phyloP scores from a whole-genome alignment of 2,113 vertebrate genomes.

The Forbesichthys agassizii region DNA sequence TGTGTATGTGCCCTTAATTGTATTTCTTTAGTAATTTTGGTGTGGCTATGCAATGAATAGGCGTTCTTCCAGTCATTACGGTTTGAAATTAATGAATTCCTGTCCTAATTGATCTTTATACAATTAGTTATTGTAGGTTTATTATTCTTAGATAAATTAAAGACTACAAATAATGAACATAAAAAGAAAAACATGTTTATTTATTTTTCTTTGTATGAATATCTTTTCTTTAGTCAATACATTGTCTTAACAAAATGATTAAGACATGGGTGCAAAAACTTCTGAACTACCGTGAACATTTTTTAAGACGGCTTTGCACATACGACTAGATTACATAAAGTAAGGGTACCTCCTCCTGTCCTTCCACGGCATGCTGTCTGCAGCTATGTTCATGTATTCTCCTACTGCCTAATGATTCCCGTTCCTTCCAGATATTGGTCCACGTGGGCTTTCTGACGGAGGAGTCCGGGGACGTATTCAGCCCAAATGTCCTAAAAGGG shows the following conservation, averaged over 20 bases:
- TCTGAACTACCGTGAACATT: too few relatives aligned
- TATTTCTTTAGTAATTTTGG: conserved; percentile 13
- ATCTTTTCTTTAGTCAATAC: background rate
- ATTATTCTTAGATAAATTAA: conserved; percentile 9
- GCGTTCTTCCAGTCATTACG: conserved; percentile 12
- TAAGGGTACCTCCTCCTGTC: background rate
- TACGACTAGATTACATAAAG: too few relatives aligned
- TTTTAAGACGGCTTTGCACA: too few relatives aligned
- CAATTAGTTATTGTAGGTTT: conserved; percentile 21
- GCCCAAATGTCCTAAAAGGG: conserved; percentile 92
- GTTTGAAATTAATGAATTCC: conserved; percentile 19
- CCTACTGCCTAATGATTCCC: background rate
- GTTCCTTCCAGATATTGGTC: conserved; percentile 83
- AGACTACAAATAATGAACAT: background rate
- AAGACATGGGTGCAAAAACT: too few relatives aligned
- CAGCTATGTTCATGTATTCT: too few relatives aligned
- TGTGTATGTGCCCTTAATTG: conserved; percentile 29
- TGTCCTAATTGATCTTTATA: conserved; percentile 24
- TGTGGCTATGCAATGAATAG: conserved; percentile 10
- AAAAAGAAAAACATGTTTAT: background rate
- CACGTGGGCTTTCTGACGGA: conserved; percentile 97
- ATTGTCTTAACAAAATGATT: conserved; percentile 2
- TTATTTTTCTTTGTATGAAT: background rate
- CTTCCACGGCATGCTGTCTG: background rate
- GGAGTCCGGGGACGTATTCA: conserved; percentile 96